Evolutionary conservation across 2,113 vertebrate species (phyloP).

Genomic region (Aramus guarauna): DNA sequence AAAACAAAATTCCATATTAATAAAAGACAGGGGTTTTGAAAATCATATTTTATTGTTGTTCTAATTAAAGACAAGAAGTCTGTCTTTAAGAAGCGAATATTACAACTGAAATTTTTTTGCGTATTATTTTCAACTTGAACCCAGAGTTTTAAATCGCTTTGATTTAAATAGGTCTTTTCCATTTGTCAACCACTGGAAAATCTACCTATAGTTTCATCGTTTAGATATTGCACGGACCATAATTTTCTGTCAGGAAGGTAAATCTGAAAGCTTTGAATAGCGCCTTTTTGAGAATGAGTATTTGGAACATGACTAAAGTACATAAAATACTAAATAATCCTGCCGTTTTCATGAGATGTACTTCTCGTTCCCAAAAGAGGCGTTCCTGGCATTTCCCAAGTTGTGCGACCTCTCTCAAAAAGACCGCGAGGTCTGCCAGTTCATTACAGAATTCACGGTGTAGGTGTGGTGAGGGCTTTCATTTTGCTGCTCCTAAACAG

Average conservation of each 20-base stretch:
- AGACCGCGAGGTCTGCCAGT: background rate
- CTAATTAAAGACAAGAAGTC: background rate
- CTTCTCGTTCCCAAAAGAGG: slow-evolving; percentile 1
- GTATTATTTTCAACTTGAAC: background rate
- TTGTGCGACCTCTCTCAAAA: background rate
- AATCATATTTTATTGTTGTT: background rate
- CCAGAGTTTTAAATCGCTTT: background rate
- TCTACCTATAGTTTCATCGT: background rate
- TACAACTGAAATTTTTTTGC: background rate
- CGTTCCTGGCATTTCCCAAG: background rate
- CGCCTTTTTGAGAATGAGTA: background rate
- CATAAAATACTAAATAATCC: background rate
- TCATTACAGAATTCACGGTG: background rate
- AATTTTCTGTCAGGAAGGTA: background rate
- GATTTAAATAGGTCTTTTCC: background rate
- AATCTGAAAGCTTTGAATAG: background rate
- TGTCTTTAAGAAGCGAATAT: background rate
- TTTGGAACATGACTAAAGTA: background rate
- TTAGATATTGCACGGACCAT: rapidly evolving
- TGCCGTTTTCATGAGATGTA: background rate
- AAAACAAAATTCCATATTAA: background rate
- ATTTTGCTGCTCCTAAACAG: background rate
- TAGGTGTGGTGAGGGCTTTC: background rate
- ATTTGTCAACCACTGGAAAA: background rate
- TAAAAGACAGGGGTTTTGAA: background rate